phyloP scores from a whole-genome alignment of 2,888 invertebrate genomes.

The Drosophila nr. perissopoda region DNA sequence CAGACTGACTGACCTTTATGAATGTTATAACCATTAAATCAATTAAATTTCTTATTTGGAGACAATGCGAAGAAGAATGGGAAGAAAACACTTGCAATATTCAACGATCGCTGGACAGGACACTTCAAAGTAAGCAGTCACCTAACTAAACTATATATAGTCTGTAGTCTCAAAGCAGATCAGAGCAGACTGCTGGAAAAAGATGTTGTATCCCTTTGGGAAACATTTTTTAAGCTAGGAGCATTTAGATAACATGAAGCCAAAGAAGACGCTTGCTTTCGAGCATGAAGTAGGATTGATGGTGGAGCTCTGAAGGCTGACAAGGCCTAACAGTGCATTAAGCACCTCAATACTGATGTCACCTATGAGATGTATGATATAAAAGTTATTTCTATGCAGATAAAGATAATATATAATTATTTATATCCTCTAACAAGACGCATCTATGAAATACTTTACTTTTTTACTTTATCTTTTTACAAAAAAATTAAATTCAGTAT shows the following conservation, averaged over 20 bases:
- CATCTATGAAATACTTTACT: no score
- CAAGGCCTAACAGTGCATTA: not conserved
- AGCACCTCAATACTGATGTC: not conserved
- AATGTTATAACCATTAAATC: not conserved
- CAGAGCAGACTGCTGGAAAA: not conserved
- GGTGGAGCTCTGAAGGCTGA: not conserved
- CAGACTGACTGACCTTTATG: not conserved
- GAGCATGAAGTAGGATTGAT: not conserved
- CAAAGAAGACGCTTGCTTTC: not conserved
- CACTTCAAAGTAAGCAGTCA: not conserved
- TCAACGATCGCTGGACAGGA: not conserved
- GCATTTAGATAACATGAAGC: not conserved
- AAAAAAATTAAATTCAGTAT: no score
- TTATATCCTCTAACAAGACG: no score
- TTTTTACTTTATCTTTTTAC: no score
- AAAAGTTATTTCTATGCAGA: no score
- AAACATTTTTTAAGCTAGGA: not conserved
- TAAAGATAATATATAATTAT: no score
- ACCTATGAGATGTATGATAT: not conserved
- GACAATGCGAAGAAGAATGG: not conserved
- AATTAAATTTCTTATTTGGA: not conserved
- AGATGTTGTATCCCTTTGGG: not conserved
- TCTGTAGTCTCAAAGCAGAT: not conserved
- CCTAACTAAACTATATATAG: not conserved
- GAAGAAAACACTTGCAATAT: not conserved